Conservation (phyloP, 2,113 vertebrate species). For the Progne subis region DNA sequence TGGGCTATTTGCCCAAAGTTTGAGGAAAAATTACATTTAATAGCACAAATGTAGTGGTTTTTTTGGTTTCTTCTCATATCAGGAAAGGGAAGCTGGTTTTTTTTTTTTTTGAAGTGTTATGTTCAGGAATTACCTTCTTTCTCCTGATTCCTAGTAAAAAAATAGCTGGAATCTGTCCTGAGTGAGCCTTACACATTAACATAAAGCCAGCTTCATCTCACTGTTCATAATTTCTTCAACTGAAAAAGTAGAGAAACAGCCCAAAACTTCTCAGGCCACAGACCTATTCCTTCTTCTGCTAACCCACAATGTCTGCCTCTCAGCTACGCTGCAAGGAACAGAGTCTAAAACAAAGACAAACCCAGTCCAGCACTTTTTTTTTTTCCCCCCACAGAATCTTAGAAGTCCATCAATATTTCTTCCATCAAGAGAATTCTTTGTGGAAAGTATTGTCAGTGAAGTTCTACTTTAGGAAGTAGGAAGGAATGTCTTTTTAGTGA, state of each 20-base stretch:
- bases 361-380: not conserved
- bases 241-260: not conserved
- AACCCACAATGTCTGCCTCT: not conserved
- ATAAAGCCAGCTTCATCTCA: not conserved
- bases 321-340: not conserved
- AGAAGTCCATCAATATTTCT: not conserved
- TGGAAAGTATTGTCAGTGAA: not conserved
- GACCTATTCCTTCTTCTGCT: not conserved
- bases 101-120: not conserved
- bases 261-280: not conserved
- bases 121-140: not conserved
- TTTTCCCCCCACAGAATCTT: not conserved
- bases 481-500: not conserved
- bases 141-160: not conserved
- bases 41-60: not conserved
- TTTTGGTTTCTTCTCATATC: not conserved
- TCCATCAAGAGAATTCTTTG: not conserved
- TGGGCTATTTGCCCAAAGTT: not conserved
- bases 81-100: not conserved
- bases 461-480: not conserved
- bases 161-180: not conserved
- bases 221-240: not conserved
- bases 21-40: not conserved
- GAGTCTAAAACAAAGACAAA: not conserved
- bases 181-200: not conserved